Conservation (phyloP, 1,140 invertebrate species). For the Monochamus saltuarius region DNA sequence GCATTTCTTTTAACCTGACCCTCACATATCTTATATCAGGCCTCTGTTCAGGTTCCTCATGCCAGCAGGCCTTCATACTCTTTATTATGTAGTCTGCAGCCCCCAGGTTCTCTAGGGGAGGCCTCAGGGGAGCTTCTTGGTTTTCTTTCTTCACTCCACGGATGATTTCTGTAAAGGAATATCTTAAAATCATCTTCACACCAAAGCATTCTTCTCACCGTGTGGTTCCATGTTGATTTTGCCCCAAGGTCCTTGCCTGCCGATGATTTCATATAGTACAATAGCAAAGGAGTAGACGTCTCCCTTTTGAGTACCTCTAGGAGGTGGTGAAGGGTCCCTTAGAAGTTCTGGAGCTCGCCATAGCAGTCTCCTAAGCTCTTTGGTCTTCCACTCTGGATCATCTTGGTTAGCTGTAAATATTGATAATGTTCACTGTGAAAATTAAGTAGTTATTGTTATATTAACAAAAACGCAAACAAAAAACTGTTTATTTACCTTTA, state of each 20-base stretch:
- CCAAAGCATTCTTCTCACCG: conserved; percentile 51
- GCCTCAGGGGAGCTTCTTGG: conserved; percentile 57
- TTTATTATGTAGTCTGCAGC: conserved; percentile 63
- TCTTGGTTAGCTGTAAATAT: conserved; percentile 55
- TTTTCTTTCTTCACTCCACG: conserved; percentile 69
- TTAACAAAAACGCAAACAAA: too few species aligned
- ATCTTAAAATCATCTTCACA: background rate
- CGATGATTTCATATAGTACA: conserved; percentile 71
- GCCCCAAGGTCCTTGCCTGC: conserved; percentile 70
- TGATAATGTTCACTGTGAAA: background rate
- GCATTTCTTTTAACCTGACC: conserved; percentile 73
- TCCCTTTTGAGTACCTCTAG: conserved; percentile 69
- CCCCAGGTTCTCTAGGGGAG: conserved; percentile 57
- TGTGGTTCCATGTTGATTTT: conserved; percentile 58
- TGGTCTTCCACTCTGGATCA: conserved; percentile 54
- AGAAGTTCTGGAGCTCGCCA: conserved; percentile 73
- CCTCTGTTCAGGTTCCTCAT: conserved; percentile 69
- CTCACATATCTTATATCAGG: conserved; percentile 71
- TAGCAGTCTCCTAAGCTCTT: conserved; percentile 56
- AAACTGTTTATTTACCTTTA: conserved; percentile 60
- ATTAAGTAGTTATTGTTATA: too few species aligned
- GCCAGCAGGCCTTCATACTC: conserved; percentile 76
- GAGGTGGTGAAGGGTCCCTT: conserved; percentile 54
- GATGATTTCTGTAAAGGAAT: conserved; percentile 70
- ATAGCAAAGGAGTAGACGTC: conserved; percentile 73